phyloP scores from a whole-genome alignment of 2,888 invertebrate genomes.

The Drosophila kanekoi region DNA sequence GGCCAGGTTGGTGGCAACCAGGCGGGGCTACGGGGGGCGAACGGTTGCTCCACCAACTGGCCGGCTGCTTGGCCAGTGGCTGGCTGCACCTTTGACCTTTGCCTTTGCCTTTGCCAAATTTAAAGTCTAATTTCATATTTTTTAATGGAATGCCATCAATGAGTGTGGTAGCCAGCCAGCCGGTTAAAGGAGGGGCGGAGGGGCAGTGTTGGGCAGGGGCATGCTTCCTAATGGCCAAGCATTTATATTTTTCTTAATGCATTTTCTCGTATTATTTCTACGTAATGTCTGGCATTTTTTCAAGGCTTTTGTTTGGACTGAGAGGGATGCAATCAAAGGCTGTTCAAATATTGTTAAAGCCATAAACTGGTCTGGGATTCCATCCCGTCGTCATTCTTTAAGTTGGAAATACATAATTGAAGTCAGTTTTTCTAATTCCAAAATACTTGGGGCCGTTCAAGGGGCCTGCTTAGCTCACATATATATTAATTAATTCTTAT shows the following conservation, averaged over 20 bases:
- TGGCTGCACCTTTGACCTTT: conserved; percentile 70
- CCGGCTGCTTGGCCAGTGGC: conserved; percentile 66
- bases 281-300: background rate
- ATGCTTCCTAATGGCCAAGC: conserved; percentile 6
- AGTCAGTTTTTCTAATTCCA: no score
- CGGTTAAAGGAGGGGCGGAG: background rate
- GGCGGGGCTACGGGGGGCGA: no score
- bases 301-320: background rate
- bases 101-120: conserved; percentile 49
- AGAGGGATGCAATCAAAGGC: conserved; percentile 1
- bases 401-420: no score
- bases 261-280: background rate
- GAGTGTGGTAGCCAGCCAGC: conserved; percentile 9
- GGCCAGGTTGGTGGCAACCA: no score
- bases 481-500: no score
- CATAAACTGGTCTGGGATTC: no score
- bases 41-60: conserved; percentile 5
- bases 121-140: conserved; percentile 59
- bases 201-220: background rate
- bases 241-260: conserved; percentile 34
- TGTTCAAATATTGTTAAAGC: conserved; percentile 8
- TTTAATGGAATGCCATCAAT: conserved; percentile 53
- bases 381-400: no score
- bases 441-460: no score
- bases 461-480: no score